Evolutionary conservation across 2,888 invertebrate genomes (phyloP).

Genomic region (Drosophila mulleri): DNA sequence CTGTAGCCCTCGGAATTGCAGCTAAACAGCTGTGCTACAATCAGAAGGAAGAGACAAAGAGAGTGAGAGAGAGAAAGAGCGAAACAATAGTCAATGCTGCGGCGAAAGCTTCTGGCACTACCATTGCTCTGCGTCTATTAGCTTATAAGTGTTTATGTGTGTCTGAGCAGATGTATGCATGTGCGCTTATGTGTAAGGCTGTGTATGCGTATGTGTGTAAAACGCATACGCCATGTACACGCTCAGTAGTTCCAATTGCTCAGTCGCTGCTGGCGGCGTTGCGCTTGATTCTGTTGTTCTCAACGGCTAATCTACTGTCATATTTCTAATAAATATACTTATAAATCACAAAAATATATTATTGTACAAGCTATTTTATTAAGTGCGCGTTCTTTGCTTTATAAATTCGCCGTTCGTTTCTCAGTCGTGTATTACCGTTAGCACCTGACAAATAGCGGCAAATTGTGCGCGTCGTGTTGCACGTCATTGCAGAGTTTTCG

Average conservation of each 20-base stretch:
- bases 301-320: slow-evolving; percentile 48
- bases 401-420: slow-evolving; percentile 30
- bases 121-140: slow-evolving; percentile 11
- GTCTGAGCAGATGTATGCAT: slow-evolving; percentile 25
- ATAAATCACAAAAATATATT: slow-evolving; percentile 34
- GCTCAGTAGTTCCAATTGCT: slow-evolving; percentile 75
- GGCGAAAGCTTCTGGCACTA: slow-evolving; percentile 54
- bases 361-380: slow-evolving; percentile 40
- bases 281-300: slow-evolving; percentile 45
- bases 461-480: slow-evolving; percentile 35
- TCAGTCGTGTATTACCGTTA: slow-evolving; percentile 67
- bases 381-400: slow-evolving; percentile 28
- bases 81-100: slow-evolving; percentile 4
- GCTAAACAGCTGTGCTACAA: slow-evolving; percentile 48
- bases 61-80: slow-evolving; percentile 9
- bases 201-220: slow-evolving; percentile 33
- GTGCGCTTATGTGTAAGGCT: neutral
- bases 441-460: slow-evolving; percentile 46
- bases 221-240: slow-evolving; percentile 63
- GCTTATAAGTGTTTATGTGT: too few relatives aligned
- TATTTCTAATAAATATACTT: slow-evolving; percentile 46
- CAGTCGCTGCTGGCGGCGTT: slow-evolving; percentile 62
- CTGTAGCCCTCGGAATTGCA: slow-evolving; percentile 48
- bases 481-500: slow-evolving; percentile 12
- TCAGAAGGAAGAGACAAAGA: slow-evolving; percentile 1